Conservation (phyloP, 2,113 vertebrate species). For the Melanerpes formicivorus region DNA sequence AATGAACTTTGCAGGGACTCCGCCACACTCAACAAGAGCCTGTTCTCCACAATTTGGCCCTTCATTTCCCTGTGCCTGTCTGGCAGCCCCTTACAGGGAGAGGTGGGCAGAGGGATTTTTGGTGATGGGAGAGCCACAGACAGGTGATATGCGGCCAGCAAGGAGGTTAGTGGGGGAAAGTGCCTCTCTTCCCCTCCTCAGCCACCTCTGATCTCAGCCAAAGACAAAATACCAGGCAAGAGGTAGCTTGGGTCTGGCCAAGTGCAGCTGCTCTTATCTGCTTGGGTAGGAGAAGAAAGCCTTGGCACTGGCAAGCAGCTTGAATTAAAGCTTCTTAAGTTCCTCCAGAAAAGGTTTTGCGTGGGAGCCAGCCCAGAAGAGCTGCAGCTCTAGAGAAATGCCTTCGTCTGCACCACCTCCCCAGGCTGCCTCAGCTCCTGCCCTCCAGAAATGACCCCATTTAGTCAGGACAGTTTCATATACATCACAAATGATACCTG, state of each 20-base stretch:
- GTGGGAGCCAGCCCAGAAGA: background rate
- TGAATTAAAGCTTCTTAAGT: background rate
- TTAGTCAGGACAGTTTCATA: background rate
- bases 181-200: background rate
- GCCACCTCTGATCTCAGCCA: background rate
- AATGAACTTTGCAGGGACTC: background rate
- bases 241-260: background rate
- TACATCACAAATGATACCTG: fast-evolving
- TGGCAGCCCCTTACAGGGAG: background rate
- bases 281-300: slow-evolving; percentile 37
- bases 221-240: background rate
- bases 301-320: background rate
- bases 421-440: background rate
- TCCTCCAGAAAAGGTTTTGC: background rate
- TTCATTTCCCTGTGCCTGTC: background rate
- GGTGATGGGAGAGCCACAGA: fast-evolving
- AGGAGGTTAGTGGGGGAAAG: background rate
- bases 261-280: slow-evolving; percentile 40
- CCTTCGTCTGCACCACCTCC: background rate
- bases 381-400: background rate
- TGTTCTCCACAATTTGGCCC: background rate
- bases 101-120: fast-evolving
- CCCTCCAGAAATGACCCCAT: background rate
- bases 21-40: background rate
- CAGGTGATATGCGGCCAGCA: fast-evolving